phyloP scores from a whole-genome alignment of 2,797 vertebrate species.

The Amazona ochrocephala region DNA sequence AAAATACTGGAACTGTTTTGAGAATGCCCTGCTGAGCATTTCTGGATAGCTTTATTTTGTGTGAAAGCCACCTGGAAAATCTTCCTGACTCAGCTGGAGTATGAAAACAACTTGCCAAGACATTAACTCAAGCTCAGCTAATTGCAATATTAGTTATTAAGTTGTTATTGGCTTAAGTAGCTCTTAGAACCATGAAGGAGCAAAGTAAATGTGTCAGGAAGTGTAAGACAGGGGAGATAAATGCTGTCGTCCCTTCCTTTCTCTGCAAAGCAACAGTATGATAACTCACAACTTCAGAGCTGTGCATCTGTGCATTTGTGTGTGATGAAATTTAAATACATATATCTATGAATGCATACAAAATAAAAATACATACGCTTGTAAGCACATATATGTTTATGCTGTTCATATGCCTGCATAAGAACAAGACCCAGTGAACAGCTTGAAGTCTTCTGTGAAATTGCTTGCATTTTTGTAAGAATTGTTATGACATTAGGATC shows the following conservation, averaged over 20 bases:
- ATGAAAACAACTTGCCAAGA: neutral
- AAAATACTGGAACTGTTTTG: neutral
- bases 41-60: neutral
- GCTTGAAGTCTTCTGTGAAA: neutral
- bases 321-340: neutral
- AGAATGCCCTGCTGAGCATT: neutral
- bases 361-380: neutral
- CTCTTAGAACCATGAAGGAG: neutral
- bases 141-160: neutral
- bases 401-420: neutral
- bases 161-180: neutral
- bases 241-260: neutral
- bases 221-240: neutral
- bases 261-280: neutral
- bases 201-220: neutral
- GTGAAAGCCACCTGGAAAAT: neutral
- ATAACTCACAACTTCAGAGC: neutral
- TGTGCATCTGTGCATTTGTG: neutral
- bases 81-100: neutral
- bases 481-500: neutral
- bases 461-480: neutral
- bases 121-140: neutral
- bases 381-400: neutral
- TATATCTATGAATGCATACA: neutral
- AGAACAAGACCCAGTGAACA: neutral